Evolutionary conservation across 2,888 invertebrate species (phyloP).

Genomic region (Hymenopus coronatus): DNA sequence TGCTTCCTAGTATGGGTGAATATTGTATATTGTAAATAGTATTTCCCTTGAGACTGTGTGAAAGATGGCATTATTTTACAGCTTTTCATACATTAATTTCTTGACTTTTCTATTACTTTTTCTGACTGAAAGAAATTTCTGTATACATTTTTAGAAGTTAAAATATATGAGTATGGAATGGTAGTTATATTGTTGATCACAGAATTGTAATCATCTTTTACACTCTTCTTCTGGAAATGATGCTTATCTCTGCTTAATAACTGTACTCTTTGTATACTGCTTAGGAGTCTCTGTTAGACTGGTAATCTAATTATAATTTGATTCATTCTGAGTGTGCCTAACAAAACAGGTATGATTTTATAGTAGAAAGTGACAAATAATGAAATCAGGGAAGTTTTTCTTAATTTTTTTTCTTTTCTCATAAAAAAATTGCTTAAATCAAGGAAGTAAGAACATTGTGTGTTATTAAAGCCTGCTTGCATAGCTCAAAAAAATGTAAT

Average conservation of each 20-base stretch:
- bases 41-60: background rate
- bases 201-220: background rate
- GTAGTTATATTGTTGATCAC: background rate
- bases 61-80: background rate
- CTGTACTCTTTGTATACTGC: background rate
- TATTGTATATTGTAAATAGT: background rate
- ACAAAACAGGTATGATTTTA: constrained; percentile 27
- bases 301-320: background rate
- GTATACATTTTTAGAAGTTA: background rate
- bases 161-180: background rate
- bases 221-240: background rate
- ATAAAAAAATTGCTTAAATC: constrained; percentile 10
- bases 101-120: background rate
- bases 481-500: constrained; percentile 23
- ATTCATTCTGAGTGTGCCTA: constrained; percentile 30
- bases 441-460: background rate
- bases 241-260: background rate
- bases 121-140: background rate
- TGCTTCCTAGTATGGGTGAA: background rate
- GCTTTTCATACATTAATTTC: background rate
- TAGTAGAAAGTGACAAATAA: constrained; percentile 24
- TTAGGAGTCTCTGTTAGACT: background rate
- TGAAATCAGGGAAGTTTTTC: constrained; percentile 26
- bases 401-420: constrained; percentile 19
- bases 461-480: constrained; percentile 20